phyloP scores from a whole-genome alignment of 2,888 invertebrate genomes.

The Agrotis exclamationis region DNA sequence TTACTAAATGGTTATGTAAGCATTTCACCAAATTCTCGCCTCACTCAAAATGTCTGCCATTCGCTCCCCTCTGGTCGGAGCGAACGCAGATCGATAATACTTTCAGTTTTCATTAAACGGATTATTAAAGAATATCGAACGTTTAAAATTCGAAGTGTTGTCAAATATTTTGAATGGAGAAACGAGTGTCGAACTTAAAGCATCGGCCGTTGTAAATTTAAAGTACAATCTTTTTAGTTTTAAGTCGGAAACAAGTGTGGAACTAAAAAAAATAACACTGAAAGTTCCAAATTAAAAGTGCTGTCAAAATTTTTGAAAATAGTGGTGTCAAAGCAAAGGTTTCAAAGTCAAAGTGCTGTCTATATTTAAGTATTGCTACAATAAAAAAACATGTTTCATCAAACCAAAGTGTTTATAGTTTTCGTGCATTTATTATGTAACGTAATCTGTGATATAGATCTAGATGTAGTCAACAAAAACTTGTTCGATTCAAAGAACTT shows the following conservation, averaged over 20 bases:
- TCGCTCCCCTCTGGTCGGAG: slow-evolving; percentile 73
- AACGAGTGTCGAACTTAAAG: not conserved
- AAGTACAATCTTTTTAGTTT: slow-evolving; percentile 2
- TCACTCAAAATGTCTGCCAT: slow-evolving; percentile 78
- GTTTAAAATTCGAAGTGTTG: slow-evolving; percentile 17
- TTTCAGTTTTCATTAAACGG: slow-evolving; percentile 76
- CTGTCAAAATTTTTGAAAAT: slow-evolving; percentile 9
- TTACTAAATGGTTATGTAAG: slow-evolving; percentile 81
- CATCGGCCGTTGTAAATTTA: slow-evolving; percentile 14
- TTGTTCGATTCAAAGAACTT: slow-evolving; percentile 76
- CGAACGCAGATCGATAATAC: slow-evolving; percentile 72
- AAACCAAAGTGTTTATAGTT: slow-evolving; percentile 66
- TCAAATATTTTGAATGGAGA: slow-evolving; percentile 8
- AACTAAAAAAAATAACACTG: not conserved
- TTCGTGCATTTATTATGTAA: slow-evolving; percentile 67
- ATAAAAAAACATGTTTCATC: slow-evolving; percentile 31
- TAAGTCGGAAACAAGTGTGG: not conserved
- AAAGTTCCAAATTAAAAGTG: slow-evolving; percentile 18
- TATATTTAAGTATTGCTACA: too few species aligned
- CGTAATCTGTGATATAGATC: slow-evolving; percentile 67
- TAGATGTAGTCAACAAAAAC: slow-evolving; percentile 72
- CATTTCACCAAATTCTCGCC: slow-evolving; percentile 82
- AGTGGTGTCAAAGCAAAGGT: slow-evolving; percentile 22
- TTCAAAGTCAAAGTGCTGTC: too few species aligned
- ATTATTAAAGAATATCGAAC: slow-evolving; percentile 32